These are phyloP conservation scores for Eumerus sabulonum DNA, from an alignment of 2,888 invertebrate genomes.

Conservation along the genomic window DNA sequence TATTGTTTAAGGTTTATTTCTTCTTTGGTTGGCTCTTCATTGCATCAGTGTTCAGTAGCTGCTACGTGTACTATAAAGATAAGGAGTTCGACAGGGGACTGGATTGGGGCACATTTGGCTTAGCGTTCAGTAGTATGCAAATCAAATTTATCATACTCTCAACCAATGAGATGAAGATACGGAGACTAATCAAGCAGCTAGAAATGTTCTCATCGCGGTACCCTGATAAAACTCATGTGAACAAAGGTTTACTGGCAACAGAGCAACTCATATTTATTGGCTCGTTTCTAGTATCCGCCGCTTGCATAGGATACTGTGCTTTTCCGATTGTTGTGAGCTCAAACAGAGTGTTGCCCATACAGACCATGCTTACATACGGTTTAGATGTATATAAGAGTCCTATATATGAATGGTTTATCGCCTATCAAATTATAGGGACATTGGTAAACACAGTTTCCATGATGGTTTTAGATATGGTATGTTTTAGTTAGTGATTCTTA, in stretches of 20 bases:
- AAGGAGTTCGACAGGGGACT: constrained; percentile 34
- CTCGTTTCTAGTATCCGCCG: constrained; percentile 25
- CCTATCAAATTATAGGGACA: constrained; percentile 37
- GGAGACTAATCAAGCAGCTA: constrained; percentile 23
- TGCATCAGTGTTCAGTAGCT: constrained; percentile 40
- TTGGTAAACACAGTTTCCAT: constrained; percentile 31
- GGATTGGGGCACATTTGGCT: constrained; percentile 44
- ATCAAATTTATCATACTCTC: constrained; percentile 31
- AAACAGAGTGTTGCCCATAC: constrained; percentile 26
- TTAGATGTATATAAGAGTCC: constrained; percentile 34
- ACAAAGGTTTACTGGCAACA: constrained; percentile 3
- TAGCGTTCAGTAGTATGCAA: constrained; percentile 32
- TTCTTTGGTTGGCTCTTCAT: constrained; percentile 47
- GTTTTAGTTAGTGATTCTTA: too few species aligned
- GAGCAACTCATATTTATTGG: constrained; percentile 30
- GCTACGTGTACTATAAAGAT: constrained; percentile 18
- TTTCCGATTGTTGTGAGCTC: constrained; percentile 29
- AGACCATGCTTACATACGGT: constrained; percentile 45
- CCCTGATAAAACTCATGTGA: constrained; percentile 23
- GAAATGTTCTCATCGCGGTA: constrained; percentile 27
- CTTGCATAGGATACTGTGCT: constrained; percentile 32
- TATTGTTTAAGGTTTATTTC: constrained; percentile 26
- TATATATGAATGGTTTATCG: constrained; percentile 25
- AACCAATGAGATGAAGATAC: constrained; percentile 25
- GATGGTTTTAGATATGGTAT: constrained; percentile 52